Evolutionary conservation across 1,140 invertebrate species (phyloP), one percentile per base, ranked within the genome.

Genomic region (Capitella teleta): DNA sequence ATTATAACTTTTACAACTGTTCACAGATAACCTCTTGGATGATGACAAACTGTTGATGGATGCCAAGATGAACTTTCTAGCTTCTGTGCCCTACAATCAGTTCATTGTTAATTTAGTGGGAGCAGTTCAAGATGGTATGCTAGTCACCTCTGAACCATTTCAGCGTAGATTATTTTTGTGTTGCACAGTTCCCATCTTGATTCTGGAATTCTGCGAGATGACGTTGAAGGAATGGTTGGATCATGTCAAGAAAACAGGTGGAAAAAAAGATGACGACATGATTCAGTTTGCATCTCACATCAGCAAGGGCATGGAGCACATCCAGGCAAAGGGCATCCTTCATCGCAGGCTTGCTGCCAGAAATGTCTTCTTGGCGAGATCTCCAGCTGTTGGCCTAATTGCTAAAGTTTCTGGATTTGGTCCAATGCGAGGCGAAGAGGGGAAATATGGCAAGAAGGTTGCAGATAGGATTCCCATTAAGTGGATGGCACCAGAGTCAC

Each of bases 31-130:
- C 10, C 55, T 43, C 32, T 51, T 19, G 12, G 43, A 54, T n/a
- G 52, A 61, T 16, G 56, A 61, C 28, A 42, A 49, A 18, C n/a
- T 57, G 18, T 23, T 61, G 18, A 63, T 64, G 61, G 58, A 46
- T 32, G 62, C 62, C 12, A 64, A 64, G 40, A 59, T 64, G 16
- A 63, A 64, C 49, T 64, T 63, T 28, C 47, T 49, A 23, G 58
- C 53, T 1, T 58, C 55, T 23, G 19, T n/a, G n/a, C n/a, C n/a
- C 6, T 28, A 59, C 5, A 58, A 64, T 52, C 42, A 44, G 5
- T 59, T 60, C 34, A 52, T 64, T 8, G 23, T 64, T 2, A 34
- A 44, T n/a, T 64, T 61, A 40, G 28, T 61, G 25, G 62, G 61
- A 1, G 58, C 61, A 23, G 55, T 64, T 14, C 32, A 52, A 3